phyloP scores from a whole-genome alignment of 2,888 invertebrate genomes.

The Strigamia crassipes region DNA sequence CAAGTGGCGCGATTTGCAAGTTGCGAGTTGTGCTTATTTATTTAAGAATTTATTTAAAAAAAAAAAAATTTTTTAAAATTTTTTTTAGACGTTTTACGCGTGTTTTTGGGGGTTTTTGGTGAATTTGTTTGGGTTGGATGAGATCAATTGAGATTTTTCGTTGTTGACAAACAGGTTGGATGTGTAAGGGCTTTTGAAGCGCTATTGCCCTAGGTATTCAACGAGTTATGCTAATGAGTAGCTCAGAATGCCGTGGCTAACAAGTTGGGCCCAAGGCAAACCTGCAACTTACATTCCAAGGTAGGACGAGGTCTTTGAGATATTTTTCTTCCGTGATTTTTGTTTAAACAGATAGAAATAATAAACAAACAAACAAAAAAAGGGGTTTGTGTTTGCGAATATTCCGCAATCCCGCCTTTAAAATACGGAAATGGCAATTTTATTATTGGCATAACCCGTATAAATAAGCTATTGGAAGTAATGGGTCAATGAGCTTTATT shows the following conservation, averaged over 20 bases:
- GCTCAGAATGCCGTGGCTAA: constrained; percentile 6
- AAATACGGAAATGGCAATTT: background rate
- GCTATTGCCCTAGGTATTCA: constrained; percentile 12
- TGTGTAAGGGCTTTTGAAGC: background rate
- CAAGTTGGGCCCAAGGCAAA: constrained; percentile 31
- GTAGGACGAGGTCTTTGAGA: constrained; percentile 36
- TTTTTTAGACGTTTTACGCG: background rate
- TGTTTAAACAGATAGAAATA: background rate
- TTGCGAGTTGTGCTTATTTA: too few species aligned
- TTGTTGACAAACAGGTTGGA: constrained; percentile 12
- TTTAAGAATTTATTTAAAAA: too few species aligned
- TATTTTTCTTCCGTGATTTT: constrained; percentile 39
- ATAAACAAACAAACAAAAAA: too few species aligned
- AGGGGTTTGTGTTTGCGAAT: background rate
- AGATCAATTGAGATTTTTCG: background rate
- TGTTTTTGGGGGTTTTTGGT: background rate
- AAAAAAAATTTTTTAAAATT: too few species aligned
- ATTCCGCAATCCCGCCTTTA: background rate
- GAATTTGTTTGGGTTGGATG: background rate
- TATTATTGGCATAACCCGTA: background rate
- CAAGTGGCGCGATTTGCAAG: background rate
- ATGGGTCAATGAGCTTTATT: background rate
- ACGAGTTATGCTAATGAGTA: constrained; percentile 37
- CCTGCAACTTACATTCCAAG: constrained; percentile 22
- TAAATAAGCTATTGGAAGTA: background rate